Base-by-base conservation (phyloP, 2,113 vertebrate genomes). In the Verasper variegatus region DNA sequence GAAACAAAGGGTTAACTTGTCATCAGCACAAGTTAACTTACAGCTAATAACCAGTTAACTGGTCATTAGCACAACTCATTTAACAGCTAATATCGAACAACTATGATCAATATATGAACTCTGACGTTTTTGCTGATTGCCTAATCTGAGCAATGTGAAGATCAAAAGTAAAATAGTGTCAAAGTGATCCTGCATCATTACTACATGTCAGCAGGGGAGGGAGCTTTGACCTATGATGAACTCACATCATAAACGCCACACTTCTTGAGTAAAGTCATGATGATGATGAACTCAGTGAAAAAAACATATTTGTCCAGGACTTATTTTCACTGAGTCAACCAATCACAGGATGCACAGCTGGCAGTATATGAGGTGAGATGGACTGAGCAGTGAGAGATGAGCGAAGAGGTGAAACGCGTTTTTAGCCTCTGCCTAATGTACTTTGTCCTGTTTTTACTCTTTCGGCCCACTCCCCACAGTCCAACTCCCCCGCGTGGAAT, bases 401-500 rank as follows among this genome's bases (percentile, higher is more conserved):
- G 75, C 74, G 15, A 74, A 83, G 47, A 62, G 67, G 65, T 68
- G 67, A 83, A 57, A 76, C 1, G 6, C 15, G 24, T 62, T 60
- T 87, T 52, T 37, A 57, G 63, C 59, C 58, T 40, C 78, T 56
- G 55, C 20, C 59, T 52, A 20, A 24, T 65, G 74, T 67, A 55
- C 61, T 74, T 73, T 74, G n/a, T 23, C 40, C 71, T 78, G 68
- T 55, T 80, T 65, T 61, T 52, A 49, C n/a, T 81, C 76, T 80
- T 61, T 70, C 73, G 80, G 81, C 72, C 55, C 66, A 35, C 71
- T 79, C 79, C 79, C 65, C 73, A 61, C 61, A n/a, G 66, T 68
- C 72, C 17, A 85, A 74, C 65, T 86, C 86, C 85, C 76, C 5
- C 0, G 72, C 72, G 71, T 82, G 74, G 68, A 87, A 83, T 89